Conservation (phyloP, 2,888 invertebrate genomes). For the Tenodera sinensis region DNA sequence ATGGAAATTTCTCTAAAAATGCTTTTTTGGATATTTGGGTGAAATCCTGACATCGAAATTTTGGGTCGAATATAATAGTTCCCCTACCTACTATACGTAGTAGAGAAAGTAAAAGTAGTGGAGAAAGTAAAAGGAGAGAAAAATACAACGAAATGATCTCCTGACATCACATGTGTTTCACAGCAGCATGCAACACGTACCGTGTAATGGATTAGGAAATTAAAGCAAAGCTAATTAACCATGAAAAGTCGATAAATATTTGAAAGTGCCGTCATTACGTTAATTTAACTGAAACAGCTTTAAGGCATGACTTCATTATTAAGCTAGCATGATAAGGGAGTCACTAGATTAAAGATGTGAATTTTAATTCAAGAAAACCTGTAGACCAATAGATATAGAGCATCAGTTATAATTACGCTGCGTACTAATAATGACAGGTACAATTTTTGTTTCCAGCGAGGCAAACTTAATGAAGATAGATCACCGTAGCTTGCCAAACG, state of each 20-base stretch:
- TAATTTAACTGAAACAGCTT: background rate
- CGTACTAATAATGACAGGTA: background rate
- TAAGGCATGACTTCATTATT: background rate
- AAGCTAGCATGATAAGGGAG: background rate
- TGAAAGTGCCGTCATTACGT: background rate
- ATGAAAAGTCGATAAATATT: background rate
- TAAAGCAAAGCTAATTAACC: background rate
- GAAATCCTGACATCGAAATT: too few species aligned
- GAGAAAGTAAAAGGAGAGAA: too few species aligned
- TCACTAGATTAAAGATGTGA: background rate
- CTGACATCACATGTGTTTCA: too few species aligned
- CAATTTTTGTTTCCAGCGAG: background rate
- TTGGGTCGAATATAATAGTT: too few species aligned
- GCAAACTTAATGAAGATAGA: background rate
- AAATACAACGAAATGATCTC: too few species aligned
- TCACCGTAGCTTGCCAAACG: background rate
- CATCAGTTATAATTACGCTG: background rate
- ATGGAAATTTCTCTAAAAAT: too few species aligned
- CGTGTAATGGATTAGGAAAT: background rate
- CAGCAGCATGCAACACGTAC: too few species aligned
- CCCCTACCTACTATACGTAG: too few species aligned
- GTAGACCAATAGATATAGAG: background rate
- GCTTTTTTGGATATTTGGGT: too few species aligned
- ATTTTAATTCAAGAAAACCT: background rate
- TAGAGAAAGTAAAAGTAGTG: too few species aligned